These are phyloP conservation scores for Thereva unica DNA, from an alignment of 2,888 invertebrate genomes.

Conservation along the genomic window DNA sequence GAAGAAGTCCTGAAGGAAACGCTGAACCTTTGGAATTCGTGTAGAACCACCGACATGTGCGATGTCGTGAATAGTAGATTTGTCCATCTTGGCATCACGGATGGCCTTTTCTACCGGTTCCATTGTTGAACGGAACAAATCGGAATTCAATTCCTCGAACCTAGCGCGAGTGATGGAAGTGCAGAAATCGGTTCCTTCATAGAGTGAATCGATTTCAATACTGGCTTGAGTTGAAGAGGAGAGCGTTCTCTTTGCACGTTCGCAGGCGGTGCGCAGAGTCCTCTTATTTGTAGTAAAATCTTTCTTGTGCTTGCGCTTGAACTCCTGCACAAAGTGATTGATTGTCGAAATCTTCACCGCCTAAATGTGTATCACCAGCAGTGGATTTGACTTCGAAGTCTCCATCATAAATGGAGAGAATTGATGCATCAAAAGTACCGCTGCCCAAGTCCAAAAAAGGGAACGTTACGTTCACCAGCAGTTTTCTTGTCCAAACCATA, in stretches of 20 bases:
- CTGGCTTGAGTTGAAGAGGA: constrained; percentile 88
- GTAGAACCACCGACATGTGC: constrained; percentile 95
- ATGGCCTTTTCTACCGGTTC: constrained; percentile 96
- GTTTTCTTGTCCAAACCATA: constrained; percentile 91
- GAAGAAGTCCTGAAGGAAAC: constrained; percentile 93
- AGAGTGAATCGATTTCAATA: constrained; percentile 94
- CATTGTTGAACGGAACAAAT: constrained; percentile 93
- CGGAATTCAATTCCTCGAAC: constrained; percentile 96
- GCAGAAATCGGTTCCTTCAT: constrained; percentile 95
- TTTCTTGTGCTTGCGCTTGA: constrained; percentile 92
- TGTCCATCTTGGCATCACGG: constrained; percentile 96
- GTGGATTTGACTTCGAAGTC: constrained; percentile 96
- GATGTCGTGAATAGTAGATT: constrained; percentile 85
- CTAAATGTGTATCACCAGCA: constrained; percentile 93
- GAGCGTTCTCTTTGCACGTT: constrained; percentile 83
- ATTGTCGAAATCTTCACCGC: constrained; percentile 93
- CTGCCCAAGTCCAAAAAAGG: constrained; percentile 89
- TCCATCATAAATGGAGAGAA: constrained; percentile 94
- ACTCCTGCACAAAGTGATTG: constrained; percentile 86
- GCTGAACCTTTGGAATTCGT: constrained; percentile 97
- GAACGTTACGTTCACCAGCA: constrained; percentile 79
- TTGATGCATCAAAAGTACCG: constrained; percentile 96
- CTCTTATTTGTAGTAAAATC: constrained; percentile 86
- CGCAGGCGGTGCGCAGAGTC: constrained; percentile 90
- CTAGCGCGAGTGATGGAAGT: constrained; percentile 93